Base-by-base conservation (phyloP, 2,888 invertebrate species). In the Callinectes sapidus region DNA sequence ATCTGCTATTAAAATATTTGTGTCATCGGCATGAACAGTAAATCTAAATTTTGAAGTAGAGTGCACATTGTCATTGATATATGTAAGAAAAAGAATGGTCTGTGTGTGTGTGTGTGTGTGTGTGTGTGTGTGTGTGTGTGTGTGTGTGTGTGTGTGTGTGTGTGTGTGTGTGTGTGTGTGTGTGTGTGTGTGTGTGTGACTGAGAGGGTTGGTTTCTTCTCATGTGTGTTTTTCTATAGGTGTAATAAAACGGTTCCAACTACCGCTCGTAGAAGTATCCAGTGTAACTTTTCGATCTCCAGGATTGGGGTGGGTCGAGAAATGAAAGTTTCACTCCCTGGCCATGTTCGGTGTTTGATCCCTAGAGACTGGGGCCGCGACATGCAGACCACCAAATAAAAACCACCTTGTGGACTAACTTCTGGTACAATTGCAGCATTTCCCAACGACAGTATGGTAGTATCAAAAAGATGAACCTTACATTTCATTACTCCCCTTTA, bases 131-230 rank as follows among this genome's bases (percentile, higher is more conserved):
- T n/a, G n/a, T n/a, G n/a, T n/a, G 61, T 55, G 13, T 55, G 23
- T 89, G 55, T 89, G n/a, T 89, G 55, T n/a, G 48, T 55, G 32
- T 89, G n/a, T 89, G 55, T 32, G 61, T 89, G n/a, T 55, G 89
- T 55, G 32, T 89, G 61, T 89, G 55, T 89, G 89, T 89, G 89
- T 61, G n/a, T 89, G 89, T 61, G 61, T 54, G 61, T 88, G 87
- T 88, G 87, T 88, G 87, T 88, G 87, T 88, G 87, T 88, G 87
- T 54, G 87, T 88, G 89, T 61, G 89, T 61, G 89, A 28, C 6
- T 71, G 71, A n/a, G 66, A n/a, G 66, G n/a, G 71, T 28, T 28
- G 71, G 23, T 28, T 71, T 61, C 61, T 61, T 61, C 61, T 48
- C 48, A 8, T 48, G 48, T 8, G 48, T 48, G 48, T 48, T 48